Conservation (phyloP, 1,140 invertebrate species). For the Chrysomallon squamiferum region DNA sequence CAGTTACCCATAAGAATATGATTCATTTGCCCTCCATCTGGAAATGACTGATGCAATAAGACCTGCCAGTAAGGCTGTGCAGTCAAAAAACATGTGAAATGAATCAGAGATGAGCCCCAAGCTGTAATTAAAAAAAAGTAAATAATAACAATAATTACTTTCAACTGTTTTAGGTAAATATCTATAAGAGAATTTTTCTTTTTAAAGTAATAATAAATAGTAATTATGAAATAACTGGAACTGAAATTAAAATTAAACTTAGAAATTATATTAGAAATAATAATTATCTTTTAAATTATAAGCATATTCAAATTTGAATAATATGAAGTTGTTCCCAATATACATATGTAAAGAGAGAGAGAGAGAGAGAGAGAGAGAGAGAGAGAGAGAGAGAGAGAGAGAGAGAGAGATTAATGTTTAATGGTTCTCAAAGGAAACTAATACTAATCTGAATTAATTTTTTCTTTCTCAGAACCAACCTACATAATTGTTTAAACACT, state of each 20-base stretch:
- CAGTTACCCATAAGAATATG: constrained; percentile 85
- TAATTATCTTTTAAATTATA: neutral
- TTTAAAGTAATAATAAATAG: neutral
- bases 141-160: neutral
- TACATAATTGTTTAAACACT: too few relatives aligned
- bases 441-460: too few relatives aligned
- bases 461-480: too few relatives aligned
- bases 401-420: too few relatives aligned
- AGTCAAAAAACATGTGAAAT: constrained; percentile 99
- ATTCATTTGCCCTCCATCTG: constrained; percentile 90
- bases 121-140: constrained; percentile 60
- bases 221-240: neutral
- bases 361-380: too few relatives aligned
- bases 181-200: neutral
- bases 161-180: neutral
- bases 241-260: neutral
- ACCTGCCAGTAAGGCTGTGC: constrained; percentile 91
- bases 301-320: neutral
- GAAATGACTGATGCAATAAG: constrained; percentile 86
- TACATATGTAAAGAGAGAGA: too few relatives aligned
- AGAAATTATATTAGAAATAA: neutral
- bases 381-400: too few relatives aligned
- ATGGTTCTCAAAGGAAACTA: too few relatives aligned
- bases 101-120: constrained; percentile 94
- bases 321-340: too few relatives aligned